Evolutionary conservation across 2,113 vertebrate genomes (phyloP), one percentile per base, ranked within the genome.

Genomic region (Phycodurus eques): DNA sequence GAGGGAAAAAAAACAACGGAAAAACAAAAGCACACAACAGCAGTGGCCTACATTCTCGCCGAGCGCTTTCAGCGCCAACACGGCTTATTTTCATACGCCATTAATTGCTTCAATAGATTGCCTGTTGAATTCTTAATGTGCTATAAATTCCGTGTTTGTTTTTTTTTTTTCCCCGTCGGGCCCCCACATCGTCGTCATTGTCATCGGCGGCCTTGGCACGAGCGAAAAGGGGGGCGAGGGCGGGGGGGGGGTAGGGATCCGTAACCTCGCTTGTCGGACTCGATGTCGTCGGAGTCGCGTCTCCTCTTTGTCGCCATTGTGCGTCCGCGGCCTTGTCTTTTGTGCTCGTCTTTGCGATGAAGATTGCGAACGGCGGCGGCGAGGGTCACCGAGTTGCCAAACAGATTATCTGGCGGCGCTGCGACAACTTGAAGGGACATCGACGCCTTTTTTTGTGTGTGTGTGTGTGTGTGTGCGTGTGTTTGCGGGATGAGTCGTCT

Each of bases 31-130:
- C 87, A 78, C 81, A 85, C 84, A 86, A 86, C 87, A 88, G 90
- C 86, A 79, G 82, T 88, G 87, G 88, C 89, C 87, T 90, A 89
- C 88, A 89, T 92, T 90, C 86, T 75, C 85, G 85, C 84, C 80
- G 83, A 86, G 85, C 80, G 88, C 84, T 90, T 88, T 90, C 91
- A 90, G 89, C 83, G 81, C 88, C 88, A 89, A 88, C 86, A 86
- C 87, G 89, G 88, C 88, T 92, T 88, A 89, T 91, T 92, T 92
- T 91, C 91, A 88, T 91, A 91, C 83, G 83, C 90, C 91, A 92
- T 92, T 93, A 93, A 92, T 93, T 92, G 91, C 88, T 80, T 87
- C 91, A 92, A 92, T 92, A 92, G 91, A 92, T 92, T 92, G 91
- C 89, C 90, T 92, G 92, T 92, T 91, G 89, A 93, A 92, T 92